A percentile compares a stretch with the other conserved stretches of the same genome.
phyloP scores from a whole-genome alignment of 2,888 invertebrate species.

The Formica aserva region DNA sequence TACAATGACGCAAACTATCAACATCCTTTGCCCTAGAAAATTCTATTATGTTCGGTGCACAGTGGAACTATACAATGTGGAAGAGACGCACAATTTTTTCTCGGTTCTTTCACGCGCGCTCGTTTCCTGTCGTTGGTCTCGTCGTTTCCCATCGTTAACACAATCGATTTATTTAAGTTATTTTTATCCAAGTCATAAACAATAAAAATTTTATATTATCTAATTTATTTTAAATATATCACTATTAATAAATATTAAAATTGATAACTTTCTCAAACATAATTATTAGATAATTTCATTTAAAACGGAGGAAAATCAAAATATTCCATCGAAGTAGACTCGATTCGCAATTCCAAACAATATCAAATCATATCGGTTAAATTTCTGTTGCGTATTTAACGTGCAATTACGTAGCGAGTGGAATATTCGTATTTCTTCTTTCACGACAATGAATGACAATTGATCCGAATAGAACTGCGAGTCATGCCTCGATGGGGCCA shows the following conservation, averaged over 20 bases:
- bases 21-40: constrained; percentile 71
- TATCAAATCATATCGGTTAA: background rate
- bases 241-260: background rate
- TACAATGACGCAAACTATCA: constrained; percentile 72
- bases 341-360: background rate
- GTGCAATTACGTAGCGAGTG: constrained; percentile 1
- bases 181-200: background rate
- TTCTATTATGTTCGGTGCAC: constrained; percentile 67
- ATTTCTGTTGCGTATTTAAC: constrained; percentile 20
- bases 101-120: constrained; percentile 28
- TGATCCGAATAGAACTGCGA: constrained; percentile 47
- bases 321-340: background rate
- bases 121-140: constrained; percentile 24
- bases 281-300: background rate
- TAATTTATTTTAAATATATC: background rate
- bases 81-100: constrained; percentile 59
- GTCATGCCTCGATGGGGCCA: constrained; percentile 62
- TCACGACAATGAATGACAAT: constrained; percentile 11
- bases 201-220: background rate
- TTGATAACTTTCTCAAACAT: background rate
- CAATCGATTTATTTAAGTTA: constrained; percentile 36
- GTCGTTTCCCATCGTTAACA: constrained; percentile 66
- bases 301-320: background rate
- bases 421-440: constrained; percentile 14
- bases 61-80: constrained; percentile 62